These are phyloP conservation scores for Euspilapteryx auroguttella DNA, from an alignment of 2,888 invertebrate genomes.

Conservation along the genomic window DNA sequence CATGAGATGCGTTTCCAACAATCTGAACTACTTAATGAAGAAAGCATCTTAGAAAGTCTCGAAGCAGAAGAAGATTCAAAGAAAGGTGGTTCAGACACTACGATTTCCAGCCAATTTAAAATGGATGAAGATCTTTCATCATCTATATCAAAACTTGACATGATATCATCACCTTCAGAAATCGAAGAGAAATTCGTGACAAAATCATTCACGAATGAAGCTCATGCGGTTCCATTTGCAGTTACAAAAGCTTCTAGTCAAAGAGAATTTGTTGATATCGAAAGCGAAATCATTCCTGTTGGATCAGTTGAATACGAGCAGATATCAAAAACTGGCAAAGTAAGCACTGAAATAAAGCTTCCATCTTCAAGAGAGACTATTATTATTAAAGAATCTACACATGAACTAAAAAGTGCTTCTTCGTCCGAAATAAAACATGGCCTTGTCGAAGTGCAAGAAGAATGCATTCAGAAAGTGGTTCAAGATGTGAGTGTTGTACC, in stretches of 20 bases:
- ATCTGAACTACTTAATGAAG: conserved; percentile 51
- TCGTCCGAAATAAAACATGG: too few relatives aligned
- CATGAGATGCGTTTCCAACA: conserved; percentile 89
- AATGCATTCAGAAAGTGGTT: conserved; percentile 31
- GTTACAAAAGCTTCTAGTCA: conserved; percentile 32
- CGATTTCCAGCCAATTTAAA: conserved; percentile 46
- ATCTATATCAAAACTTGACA: conserved; percentile 44
- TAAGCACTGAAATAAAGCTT: conserved; percentile 37
- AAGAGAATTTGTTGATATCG: conserved; percentile 50
- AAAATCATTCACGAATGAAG: conserved; percentile 15
- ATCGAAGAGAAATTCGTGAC: conserved; percentile 21
- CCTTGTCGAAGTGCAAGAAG: conserved; percentile 20
- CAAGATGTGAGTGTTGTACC: conserved; percentile 40
- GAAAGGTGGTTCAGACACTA: conserved; percentile 41
- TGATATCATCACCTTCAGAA: conserved; percentile 31
- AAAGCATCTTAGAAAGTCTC: conserved; percentile 34
- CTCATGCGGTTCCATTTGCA: conserved; percentile 35
- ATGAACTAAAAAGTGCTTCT: conserved; percentile 20
- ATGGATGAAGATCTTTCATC: conserved; percentile 44
- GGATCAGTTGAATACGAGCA: conserved; percentile 46
- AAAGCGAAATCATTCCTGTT: conserved; percentile 46
- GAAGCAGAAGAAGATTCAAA: conserved; percentile 45
- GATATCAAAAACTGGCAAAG: conserved; percentile 28
- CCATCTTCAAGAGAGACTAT: conserved; percentile 17
- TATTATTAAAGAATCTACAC: conserved; percentile 20